These are phyloP conservation scores for Orycteropus afer DNA, from an alignment of 2,113 vertebrate species.

Conservation along the genomic window DNA sequence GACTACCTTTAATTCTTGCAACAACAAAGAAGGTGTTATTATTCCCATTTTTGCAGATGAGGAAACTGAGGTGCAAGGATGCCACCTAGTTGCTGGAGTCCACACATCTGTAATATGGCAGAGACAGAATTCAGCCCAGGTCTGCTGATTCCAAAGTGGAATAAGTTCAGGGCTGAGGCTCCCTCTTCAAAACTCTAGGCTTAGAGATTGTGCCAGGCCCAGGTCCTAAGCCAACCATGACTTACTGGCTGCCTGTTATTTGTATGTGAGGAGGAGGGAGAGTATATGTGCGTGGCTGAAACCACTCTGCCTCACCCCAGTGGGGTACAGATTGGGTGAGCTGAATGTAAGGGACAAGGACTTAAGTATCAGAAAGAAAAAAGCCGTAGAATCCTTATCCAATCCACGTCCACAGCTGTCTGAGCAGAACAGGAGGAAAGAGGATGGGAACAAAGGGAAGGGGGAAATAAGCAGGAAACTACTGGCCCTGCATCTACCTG, in stretches of 20 bases:
- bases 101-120: background rate
- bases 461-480: background rate
- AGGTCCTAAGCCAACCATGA: background rate
- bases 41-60: background rate
- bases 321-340: background rate
- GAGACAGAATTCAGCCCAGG: background rate
- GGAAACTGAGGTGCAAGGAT: background rate
- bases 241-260: background rate
- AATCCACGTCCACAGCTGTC: background rate
- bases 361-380: background rate
- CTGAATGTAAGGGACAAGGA: background rate
- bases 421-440: background rate
- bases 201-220: background rate
- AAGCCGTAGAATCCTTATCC: background rate
- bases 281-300: background rate
- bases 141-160: background rate
- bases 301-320: background rate
- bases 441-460: background rate
- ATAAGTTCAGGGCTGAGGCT: background rate
- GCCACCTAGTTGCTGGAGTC: background rate
- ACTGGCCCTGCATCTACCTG: background rate
- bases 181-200: background rate
- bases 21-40: background rate
- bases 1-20: background rate
- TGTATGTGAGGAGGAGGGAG: fast-evolving